Evolutionary conservation across 1,140 invertebrate genomes (phyloP).

Genomic region (Bathynomus jamesi): DNA sequence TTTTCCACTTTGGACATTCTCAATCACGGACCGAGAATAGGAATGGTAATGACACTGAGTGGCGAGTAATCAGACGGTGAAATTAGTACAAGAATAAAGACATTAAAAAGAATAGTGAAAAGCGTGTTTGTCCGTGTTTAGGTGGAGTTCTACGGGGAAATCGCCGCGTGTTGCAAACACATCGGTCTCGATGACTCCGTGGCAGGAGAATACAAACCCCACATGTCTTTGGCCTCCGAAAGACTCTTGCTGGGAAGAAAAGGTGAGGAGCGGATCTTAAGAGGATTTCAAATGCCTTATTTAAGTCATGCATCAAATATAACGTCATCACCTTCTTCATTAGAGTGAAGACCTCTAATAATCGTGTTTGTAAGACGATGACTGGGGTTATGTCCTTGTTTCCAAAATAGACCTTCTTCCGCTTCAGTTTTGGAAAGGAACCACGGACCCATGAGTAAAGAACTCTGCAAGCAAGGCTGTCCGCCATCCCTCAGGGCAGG

Average conservation of each 20-base stretch:
- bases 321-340: too few species aligned
- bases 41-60: too few species aligned
- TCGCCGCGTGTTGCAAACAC: constrained; percentile 32
- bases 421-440: constrained; percentile 10
- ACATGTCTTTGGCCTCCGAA: constrained; percentile 29
- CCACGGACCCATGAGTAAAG: constrained; percentile 4
- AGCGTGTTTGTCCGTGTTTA: too few species aligned
- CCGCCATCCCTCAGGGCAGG: not conserved
- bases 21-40: too few species aligned
- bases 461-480: constrained; percentile 12
- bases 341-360: too few species aligned
- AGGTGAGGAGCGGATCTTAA: constrained; percentile 18
- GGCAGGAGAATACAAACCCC: constrained; percentile 28
- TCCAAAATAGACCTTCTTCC: too few species aligned
- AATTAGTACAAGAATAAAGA: too few species aligned
- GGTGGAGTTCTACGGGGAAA: constrained; percentile 37
- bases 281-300: not conserved
- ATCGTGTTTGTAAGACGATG: too few species aligned
- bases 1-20: too few species aligned
- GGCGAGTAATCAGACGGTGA: too few species aligned
- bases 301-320: not conserved
- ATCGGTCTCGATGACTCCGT: constrained; percentile 33
- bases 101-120: too few species aligned
- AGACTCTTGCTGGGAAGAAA: constrained; percentile 39
- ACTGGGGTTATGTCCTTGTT: too few species aligned